phyloP scores from a whole-genome alignment of 2,113 vertebrate species.

The Protobothrops mucrosquamatus region DNA sequence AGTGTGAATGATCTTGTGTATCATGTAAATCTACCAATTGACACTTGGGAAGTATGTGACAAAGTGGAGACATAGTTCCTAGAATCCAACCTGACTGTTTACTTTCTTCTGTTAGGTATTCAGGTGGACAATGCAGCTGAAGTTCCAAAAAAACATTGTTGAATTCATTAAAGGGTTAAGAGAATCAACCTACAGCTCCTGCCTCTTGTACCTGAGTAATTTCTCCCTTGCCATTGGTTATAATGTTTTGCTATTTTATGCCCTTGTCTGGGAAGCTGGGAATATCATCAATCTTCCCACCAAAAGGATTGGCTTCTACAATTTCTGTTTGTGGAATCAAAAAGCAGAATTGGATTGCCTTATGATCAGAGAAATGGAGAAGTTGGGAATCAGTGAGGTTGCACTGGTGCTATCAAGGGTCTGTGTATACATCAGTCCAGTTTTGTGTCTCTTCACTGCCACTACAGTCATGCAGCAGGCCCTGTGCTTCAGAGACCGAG shows the following conservation, averaged over 20 bases:
- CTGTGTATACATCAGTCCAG: conserved; percentile 56
- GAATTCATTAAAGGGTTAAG: background rate
- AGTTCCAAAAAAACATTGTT: rapidly evolving
- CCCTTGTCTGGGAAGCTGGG: conserved; percentile 56
- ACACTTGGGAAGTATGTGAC: background rate
- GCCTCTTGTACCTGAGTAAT: background rate
- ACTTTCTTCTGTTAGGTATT: conserved; percentile 23
- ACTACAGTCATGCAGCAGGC: conserved; percentile 22
- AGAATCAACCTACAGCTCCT: rapidly evolving
- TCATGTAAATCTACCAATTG: background rate
- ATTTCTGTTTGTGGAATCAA: conserved; percentile 70
- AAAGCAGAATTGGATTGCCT: conserved; percentile 42
- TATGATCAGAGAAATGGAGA: conserved; percentile 33
- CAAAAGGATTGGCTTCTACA: conserved; percentile 69
- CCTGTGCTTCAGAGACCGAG: background rate
- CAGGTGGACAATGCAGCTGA: background rate
- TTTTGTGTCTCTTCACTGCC: conserved; percentile 54
- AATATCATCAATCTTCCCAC: conserved; percentile 56
- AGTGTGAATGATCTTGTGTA: background rate
- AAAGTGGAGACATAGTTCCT: background rate
- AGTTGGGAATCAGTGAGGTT: conserved; percentile 33
- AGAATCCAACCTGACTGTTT: background rate
- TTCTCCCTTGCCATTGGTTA: background rate
- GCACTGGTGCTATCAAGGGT: conserved; percentile 51
- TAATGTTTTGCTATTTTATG: conserved; percentile 52